A percentile compares a stretch with the other conserved stretches of the same genome.
Evolutionary conservation across 2,113 vertebrate genomes (phyloP).

Genomic region (Limnothrissa miodon): DNA sequence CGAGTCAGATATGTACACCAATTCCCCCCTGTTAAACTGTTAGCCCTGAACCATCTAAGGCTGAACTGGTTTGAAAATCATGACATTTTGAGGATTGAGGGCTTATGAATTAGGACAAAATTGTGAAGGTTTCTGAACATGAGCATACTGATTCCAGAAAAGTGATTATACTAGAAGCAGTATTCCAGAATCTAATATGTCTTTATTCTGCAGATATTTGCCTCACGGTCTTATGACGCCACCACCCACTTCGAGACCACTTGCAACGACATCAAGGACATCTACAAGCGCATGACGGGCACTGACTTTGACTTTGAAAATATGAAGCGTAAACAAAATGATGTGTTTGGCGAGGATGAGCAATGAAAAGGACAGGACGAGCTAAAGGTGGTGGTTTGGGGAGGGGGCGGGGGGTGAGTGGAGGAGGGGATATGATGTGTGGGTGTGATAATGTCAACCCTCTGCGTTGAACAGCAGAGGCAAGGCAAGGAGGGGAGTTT

Average conservation of each 20-base stretch:
- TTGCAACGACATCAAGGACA: constrained; percentile 91
- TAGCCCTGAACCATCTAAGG: background rate
- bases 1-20: no score
- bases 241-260: constrained; percentile 92
- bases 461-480: background rate
- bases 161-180: no score
- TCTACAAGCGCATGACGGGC: constrained; percentile 90
- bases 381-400: constrained; percentile 42
- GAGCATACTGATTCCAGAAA: no score
- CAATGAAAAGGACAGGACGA: constrained; percentile 62
- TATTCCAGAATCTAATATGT: background rate
- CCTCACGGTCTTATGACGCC: constrained; percentile 84
- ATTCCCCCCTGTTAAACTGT: no score
- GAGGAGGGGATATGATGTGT: no score
- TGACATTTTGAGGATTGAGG: no score
- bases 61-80: background rate
- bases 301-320: constrained; percentile 93
- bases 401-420: background rate
- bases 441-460: no score
- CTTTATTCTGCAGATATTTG: constrained; percentile 72
- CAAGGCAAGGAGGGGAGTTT: no score
- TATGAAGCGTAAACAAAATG: constrained; percentile 93
- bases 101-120: no score
- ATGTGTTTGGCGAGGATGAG: constrained; percentile 88
- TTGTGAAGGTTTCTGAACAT: no score